A percentile compares a stretch with the other conserved stretches of the same genome.
Evolutionary conservation across 2,113 vertebrate genomes (phyloP).

Genomic region (Odobenus rosmarus): DNA sequence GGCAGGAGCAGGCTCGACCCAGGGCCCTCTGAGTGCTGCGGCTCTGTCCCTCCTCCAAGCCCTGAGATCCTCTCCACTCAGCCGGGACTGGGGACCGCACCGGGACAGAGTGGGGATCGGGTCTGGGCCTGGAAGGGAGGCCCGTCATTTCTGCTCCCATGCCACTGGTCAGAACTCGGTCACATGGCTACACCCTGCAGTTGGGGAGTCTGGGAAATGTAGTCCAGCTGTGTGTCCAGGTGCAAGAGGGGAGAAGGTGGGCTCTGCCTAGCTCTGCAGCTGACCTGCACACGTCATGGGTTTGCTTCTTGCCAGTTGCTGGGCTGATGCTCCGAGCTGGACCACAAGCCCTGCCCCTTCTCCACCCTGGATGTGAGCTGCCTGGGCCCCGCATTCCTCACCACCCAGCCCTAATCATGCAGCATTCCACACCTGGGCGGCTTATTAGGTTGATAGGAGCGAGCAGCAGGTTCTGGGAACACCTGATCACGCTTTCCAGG

Average conservation of each 20-base stretch:
- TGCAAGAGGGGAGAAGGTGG: not conserved
- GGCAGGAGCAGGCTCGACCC: not conserved
- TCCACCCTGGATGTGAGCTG: too few relatives aligned
- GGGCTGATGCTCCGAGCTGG: not conserved
- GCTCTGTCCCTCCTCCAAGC: not conserved
- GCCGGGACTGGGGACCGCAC: not conserved
- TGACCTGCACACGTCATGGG: not conserved
- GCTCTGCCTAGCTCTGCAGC: not conserved
- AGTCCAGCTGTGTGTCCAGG: not conserved
- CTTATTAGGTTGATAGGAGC: not conserved
- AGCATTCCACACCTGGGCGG: not conserved
- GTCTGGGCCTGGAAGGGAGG: not conserved
- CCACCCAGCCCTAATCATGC: accelerated
- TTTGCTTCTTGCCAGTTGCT: not conserved
- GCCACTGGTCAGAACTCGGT: not conserved
- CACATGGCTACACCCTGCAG: not conserved
- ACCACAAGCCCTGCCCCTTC: not conserved
- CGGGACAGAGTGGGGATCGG: not conserved
- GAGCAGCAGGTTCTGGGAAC: not conserved
- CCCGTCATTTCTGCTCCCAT: not conserved
- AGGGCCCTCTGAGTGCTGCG: not conserved
- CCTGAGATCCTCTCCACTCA: not conserved
- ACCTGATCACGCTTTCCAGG: not conserved
- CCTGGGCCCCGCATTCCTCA: not conserved
- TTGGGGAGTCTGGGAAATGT: not conserved